Evolutionary conservation across 1,140 invertebrate genomes (phyloP).

Genomic region (Zaprionus capensis): DNA sequence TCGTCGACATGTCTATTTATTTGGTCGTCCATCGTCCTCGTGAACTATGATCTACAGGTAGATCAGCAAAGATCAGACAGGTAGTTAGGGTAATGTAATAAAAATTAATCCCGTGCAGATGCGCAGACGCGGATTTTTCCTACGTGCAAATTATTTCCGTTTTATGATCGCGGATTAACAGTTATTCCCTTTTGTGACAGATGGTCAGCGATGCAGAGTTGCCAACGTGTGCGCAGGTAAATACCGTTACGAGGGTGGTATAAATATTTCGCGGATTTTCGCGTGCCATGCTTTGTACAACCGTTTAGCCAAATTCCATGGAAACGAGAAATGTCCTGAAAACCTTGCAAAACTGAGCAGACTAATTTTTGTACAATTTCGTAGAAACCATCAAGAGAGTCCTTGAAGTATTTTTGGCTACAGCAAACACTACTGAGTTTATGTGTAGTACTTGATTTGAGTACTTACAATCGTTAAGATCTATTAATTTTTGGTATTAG

Average conservation of each 20-base stretch:
- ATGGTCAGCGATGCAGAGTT: slow-evolving; percentile 46
- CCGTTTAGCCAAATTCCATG: neutral
- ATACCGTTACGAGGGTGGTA: neutral
- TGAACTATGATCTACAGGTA: slow-evolving; percentile 18
- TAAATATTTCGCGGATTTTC: neutral
- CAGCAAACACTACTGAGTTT: too few relatives aligned
- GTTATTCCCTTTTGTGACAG: slow-evolving; percentile 56
- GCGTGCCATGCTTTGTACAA: neutral
- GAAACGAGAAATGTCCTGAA: neutral
- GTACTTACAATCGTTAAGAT: too few relatives aligned
- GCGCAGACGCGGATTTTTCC: slow-evolving; percentile 1
- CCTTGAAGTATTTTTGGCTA: too few relatives aligned
- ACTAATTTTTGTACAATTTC: too few relatives aligned
- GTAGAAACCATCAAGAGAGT: too few relatives aligned
- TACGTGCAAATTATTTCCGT: slow-evolving; percentile 3
- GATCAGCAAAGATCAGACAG: neutral
- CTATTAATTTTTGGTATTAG: too few relatives aligned
- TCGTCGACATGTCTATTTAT: slow-evolving; percentile 47
- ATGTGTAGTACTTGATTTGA: too few relatives aligned
- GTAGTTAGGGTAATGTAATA: neutral
- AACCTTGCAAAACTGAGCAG: too few relatives aligned
- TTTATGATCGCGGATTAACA: slow-evolving; percentile 62
- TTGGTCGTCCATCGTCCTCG: slow-evolving; percentile 12
- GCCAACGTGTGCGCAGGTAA: neutral
- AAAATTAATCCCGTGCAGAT: slow-evolving; percentile 12